Conservation (phyloP, 2,888 invertebrate genomes). For the Lycia hirtaria region DNA sequence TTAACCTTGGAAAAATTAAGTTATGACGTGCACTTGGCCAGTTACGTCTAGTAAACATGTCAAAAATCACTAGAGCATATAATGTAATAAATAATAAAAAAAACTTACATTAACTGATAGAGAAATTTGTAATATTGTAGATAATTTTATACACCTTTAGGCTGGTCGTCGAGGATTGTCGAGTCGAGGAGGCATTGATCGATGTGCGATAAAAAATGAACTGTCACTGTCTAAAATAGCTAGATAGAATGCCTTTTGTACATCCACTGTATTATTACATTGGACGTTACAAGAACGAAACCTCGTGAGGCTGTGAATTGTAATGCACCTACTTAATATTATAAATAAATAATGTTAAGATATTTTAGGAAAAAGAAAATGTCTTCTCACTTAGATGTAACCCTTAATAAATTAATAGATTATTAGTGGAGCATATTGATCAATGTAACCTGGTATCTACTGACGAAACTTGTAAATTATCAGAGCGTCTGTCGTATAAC, state of each 20-base stretch:
- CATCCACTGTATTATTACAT: not conserved
- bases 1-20: not conserved
- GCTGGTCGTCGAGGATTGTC: conserved; percentile 4
- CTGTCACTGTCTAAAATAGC: not conserved
- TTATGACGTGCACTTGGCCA: not conserved
- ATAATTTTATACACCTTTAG: not conserved
- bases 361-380: not conserved
- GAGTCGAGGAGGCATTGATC: too few species aligned
- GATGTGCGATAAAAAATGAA: not conserved
- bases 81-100: not conserved
- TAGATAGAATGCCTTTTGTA: conserved; percentile 1
- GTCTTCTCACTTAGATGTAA: conserved; percentile 6
- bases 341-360: conserved; percentile 21
- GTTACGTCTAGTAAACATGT: not conserved
- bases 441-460: conserved; percentile 8
- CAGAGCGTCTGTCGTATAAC: not conserved
- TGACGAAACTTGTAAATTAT: not conserved
- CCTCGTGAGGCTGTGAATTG: conserved; percentile 21
- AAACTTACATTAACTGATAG: not conserved
- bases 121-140: not conserved
- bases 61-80: not conserved
- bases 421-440: conserved; percentile 6
- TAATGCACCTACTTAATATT: conserved; percentile 17
- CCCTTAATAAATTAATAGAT: not conserved
- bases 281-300: conserved; percentile 3